These are phyloP conservation scores for Ricordea florida DNA, from an alignment of 92 coral and sea anemone genomes.

Conservation along the genomic window DNA sequence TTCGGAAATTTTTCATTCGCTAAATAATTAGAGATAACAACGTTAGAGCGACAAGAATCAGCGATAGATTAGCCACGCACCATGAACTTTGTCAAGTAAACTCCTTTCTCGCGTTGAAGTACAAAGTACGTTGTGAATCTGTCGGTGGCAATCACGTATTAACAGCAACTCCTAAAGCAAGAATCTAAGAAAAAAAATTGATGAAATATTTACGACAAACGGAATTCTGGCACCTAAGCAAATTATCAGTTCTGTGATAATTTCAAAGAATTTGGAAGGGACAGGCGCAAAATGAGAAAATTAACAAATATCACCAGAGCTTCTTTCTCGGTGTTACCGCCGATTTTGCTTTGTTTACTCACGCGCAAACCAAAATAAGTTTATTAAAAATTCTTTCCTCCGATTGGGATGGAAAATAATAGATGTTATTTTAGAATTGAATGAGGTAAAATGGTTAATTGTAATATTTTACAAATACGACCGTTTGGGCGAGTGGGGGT, in stretches of 20 bases:
- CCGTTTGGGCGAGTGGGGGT: background rate
- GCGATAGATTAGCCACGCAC: background rate
- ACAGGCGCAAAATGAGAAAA: conserved; percentile 5
- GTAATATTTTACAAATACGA: background rate
- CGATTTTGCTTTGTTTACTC: background rate
- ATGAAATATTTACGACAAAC: background rate
- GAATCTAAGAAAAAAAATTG: background rate
- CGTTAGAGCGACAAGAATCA: background rate
- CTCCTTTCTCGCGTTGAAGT: too few species aligned
- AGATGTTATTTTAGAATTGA: background rate
- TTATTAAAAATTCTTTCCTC: background rate
- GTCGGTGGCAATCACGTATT: too few species aligned
- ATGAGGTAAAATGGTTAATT: background rate
- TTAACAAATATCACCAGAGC: background rate
- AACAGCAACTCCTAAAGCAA: background rate
- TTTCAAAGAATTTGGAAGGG: background rate
- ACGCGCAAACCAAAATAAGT: background rate
- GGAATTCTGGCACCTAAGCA: background rate
- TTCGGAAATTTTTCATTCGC: background rate
- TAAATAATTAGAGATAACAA: conserved; percentile 7
- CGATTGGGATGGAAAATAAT: conserved; percentile 1
- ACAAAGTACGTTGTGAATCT: too few species aligned
- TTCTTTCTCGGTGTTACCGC: background rate
- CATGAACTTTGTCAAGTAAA: background rate
- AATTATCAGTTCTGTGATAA: background rate